Evolutionary conservation across 1,140 invertebrate genomes (phyloP).

Genomic region (Lineus longissimus): DNA sequence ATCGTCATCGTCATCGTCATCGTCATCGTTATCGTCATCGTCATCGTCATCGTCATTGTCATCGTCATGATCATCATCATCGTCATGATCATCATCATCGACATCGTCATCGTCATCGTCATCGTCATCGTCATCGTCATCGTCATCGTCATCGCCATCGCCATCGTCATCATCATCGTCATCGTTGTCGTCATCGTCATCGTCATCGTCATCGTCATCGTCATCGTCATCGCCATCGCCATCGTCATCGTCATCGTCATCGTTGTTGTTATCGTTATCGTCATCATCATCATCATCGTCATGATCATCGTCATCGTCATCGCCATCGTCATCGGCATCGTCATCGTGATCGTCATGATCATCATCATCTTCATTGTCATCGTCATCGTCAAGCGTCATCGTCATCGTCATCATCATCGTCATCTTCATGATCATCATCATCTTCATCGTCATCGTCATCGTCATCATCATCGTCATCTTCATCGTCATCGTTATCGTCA

Average conservation of each 20-base stretch:
- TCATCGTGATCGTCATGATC: no score
- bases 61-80: no score
- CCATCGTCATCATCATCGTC: neutral
- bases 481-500: slow-evolving; percentile 1
- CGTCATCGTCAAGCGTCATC: no score
- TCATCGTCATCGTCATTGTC: slow-evolving; percentile 1
- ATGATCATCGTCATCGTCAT: no score
- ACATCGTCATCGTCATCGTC: neutral
- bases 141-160: slow-evolving; percentile 1
- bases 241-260: slow-evolving; percentile 1
- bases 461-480: neutral
- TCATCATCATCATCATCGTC: no score
- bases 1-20: slow-evolving; percentile 1
- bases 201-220: slow-evolving; percentile 1
- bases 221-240: slow-evolving; percentile 1
- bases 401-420: slow-evolving; percentile 2
- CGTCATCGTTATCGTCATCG: slow-evolving; percentile 1
- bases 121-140: slow-evolving; percentile 1
- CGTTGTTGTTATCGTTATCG: slow-evolving; percentile 3
- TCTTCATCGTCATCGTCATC: neutral
- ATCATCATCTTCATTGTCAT: no score
- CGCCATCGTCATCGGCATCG: no score
- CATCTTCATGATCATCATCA: neutral
- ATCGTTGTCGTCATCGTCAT: slow-evolving; percentile 1
- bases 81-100: no score